Conservation (phyloP, 92 coral and sea anemone genomes). For the Zoanthus sansibaricus region DNA sequence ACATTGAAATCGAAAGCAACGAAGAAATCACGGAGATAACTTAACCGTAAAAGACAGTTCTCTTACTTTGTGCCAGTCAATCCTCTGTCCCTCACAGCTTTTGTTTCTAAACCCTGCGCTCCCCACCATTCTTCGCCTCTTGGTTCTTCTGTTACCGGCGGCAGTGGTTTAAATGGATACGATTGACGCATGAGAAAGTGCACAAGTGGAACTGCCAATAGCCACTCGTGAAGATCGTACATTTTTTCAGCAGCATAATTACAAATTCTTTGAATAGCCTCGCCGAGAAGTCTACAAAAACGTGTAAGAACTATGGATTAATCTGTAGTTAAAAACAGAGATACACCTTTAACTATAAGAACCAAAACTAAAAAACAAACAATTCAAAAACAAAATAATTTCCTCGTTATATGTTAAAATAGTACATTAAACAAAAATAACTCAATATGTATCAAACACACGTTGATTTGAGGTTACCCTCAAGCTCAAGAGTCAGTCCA, state of each 20-base stretch:
- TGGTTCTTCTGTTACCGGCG: conserved; percentile 42
- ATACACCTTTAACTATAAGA: too few relatives aligned
- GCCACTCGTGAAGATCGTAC: conserved; percentile 59
- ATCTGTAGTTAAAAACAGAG: too few relatives aligned
- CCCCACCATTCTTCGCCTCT: conserved; percentile 69
- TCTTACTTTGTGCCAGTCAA: conserved; percentile 5
- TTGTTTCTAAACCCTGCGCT: conserved; percentile 59
- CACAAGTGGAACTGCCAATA: conserved; percentile 76
- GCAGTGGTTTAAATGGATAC: conserved; percentile 56
- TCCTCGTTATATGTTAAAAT: too few relatives aligned
- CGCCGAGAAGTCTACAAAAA: conserved; percentile 53
- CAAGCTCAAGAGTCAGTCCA: too few relatives aligned
- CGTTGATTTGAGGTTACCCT: too few relatives aligned
- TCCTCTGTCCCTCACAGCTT: conserved; percentile 15
- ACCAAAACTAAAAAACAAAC: too few relatives aligned
- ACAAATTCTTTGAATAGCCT: conserved; percentile 55
- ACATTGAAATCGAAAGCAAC: too few relatives aligned
- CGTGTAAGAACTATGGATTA: background rate
- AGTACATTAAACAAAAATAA: too few relatives aligned
- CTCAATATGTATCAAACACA: too few relatives aligned
- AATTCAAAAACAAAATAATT: too few relatives aligned
- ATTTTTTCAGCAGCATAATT: conserved; percentile 21
- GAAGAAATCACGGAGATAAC: too few relatives aligned
- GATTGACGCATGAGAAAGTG: conserved; percentile 74
- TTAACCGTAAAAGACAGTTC: too few relatives aligned